phyloP scores from a whole-genome alignment of 2,113 vertebrate species.

The Eptesicus fuscus region DNA sequence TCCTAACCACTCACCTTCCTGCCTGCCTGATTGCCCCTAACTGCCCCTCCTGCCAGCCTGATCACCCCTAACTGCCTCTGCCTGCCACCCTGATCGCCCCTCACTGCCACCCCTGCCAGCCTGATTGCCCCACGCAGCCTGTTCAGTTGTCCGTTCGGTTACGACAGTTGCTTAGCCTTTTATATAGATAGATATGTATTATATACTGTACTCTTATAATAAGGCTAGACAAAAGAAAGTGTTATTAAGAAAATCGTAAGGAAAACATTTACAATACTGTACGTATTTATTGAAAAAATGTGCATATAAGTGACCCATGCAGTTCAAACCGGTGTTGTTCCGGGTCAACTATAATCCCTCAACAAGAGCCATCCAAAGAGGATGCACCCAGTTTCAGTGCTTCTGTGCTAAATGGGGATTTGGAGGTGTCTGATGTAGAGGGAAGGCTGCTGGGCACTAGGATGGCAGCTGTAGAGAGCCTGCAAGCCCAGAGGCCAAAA shows the following conservation, averaged over 20 bases:
- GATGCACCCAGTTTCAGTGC: background rate
- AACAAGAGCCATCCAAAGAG: background rate
- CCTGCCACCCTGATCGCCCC: too few relatives aligned
- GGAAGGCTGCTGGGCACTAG: background rate
- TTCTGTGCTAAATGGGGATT: background rate
- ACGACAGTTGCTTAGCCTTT: too few relatives aligned
- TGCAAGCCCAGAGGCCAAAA: background rate
- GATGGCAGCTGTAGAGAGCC: background rate
- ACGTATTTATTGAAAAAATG: background rate
- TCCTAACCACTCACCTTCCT: too few relatives aligned
- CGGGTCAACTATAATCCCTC: background rate
- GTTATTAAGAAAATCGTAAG: background rate
- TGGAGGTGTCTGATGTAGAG: background rate
- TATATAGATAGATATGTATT: too few relatives aligned
- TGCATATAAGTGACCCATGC: background rate
- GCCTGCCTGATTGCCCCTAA: too few relatives aligned
- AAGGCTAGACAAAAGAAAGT: background rate
- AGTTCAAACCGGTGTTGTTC: background rate
- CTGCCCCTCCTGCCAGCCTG: too few relatives aligned
- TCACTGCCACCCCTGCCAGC: too few relatives aligned
- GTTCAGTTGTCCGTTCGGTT: too few relatives aligned
- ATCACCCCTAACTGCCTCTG: too few relatives aligned
- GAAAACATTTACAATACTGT: background rate
- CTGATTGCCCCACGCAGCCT: too few relatives aligned
- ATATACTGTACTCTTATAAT: background rate